These are phyloP conservation scores for Loxodonta africana DNA, from an alignment of 2,113 vertebrate genomes.

Conservation along the genomic window DNA sequence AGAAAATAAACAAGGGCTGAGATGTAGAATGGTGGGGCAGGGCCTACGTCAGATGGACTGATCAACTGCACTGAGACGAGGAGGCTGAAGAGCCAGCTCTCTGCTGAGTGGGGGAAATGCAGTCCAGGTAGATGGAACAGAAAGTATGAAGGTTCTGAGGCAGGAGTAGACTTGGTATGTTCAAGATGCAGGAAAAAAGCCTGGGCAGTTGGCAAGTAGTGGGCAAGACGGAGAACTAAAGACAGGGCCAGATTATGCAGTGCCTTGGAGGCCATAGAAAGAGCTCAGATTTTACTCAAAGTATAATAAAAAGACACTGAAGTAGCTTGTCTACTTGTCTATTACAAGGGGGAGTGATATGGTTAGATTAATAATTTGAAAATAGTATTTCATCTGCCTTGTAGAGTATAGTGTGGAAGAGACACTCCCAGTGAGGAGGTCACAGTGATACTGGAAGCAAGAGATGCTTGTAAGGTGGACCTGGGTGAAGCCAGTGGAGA, in stretches of 20 bases:
- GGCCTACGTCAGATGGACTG: fast-evolving
- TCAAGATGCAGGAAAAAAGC: not conserved
- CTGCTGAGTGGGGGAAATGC: not conserved
- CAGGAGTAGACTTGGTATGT: not conserved
- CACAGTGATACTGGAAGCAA: fast-evolving
- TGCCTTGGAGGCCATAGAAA: not conserved
- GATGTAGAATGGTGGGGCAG: not conserved
- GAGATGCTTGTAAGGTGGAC: not conserved
- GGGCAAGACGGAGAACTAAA: not conserved
- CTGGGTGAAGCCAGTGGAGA: not conserved
- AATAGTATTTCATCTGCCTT: not conserved
- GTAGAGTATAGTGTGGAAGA: not conserved
- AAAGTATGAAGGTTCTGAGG: fast-evolving
- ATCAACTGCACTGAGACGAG: not conserved
- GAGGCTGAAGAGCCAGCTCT: not conserved
- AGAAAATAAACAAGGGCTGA: not conserved
- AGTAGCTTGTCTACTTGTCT: too few species aligned
- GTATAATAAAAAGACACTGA: not conserved
- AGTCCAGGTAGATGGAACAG: not conserved
- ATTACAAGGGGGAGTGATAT: too few species aligned
- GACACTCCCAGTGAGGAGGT: not conserved
- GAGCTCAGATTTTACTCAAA: not conserved
- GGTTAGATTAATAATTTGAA: not conserved
- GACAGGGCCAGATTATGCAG: not conserved
- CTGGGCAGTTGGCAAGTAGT: not conserved